Percentiles rank a stretch among this genome's conserved stretches.
Evolutionary conservation across 1,140 invertebrate species (phyloP).

Genomic region (Mactra quadrangularis): DNA sequence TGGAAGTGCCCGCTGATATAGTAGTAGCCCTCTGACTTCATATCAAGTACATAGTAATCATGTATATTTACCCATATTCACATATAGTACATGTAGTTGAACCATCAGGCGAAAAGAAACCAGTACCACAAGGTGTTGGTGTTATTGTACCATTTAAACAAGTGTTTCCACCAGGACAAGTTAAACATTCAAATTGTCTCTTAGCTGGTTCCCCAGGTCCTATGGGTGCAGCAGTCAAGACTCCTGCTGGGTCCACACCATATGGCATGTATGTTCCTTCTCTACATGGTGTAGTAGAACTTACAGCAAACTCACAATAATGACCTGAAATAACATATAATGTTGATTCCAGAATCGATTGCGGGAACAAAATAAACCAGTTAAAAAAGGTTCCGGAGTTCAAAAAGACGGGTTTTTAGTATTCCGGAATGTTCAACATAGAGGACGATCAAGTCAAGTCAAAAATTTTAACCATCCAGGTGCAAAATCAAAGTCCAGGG

Average conservation of each 20-base stretch:
- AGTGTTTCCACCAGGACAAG: constrained; percentile 78
- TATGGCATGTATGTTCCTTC: constrained; percentile 81
- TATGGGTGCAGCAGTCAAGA: constrained; percentile 21
- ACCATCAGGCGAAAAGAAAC: constrained; percentile 75
- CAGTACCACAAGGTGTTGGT: constrained; percentile 73
- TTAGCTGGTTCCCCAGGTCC: constrained; percentile 76
- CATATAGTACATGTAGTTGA: constrained; percentile 74
- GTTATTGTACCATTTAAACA: constrained; percentile 72
- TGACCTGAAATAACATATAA: constrained; percentile 69
- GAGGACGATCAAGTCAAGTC: no score
- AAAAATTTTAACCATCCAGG: no score
- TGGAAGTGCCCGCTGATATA: no score
- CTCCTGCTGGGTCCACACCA: constrained; percentile 62
- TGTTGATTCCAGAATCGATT: no score
- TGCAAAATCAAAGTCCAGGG: no score
- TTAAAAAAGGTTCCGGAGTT: no score
- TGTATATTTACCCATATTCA: constrained; percentile 78
- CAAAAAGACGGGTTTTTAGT: no score
- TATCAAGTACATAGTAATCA: no score
- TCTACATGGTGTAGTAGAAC: constrained; percentile 68
- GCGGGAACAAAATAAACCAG: no score
- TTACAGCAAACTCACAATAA: constrained; percentile 80
- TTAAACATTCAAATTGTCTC: constrained; percentile 77
- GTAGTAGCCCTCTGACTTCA: no score
- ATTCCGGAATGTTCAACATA: no score